Evolutionary conservation across 1,140 invertebrate genomes (phyloP), one percentile per base, ranked within the genome.

Genomic region (Tyrophagus putrescentiae): DNA sequence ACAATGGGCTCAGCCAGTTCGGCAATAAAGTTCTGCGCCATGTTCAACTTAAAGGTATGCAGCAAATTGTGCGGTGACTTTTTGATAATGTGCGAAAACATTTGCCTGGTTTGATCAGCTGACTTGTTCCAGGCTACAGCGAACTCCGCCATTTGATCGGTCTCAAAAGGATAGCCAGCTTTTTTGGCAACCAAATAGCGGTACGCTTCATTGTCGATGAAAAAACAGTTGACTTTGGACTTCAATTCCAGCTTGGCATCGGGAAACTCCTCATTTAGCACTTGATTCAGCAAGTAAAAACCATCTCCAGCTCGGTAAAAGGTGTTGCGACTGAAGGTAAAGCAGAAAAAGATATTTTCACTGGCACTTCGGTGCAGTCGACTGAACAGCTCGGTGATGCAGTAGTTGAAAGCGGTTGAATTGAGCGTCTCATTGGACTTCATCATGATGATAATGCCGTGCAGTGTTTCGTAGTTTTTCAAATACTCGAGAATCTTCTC

Each of bases 301-400:
- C 44, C 36, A 3, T 65, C 64, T 16, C 63, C 63, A 9, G 63
- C 39, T 16, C 31, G 4, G 41, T 62, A 64, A 25, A 25, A 69
- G 68, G 57, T 69, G 21, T 50, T 32, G 32, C 64, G n/a, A 1
- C 60, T 29, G 27, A 39, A 59, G 28, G 64, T 64, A 48, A 64
- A 65, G 5, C 32, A 64, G 57, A 69, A 69, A 3, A 69, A 23
- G 23, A 69, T 69, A 53, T 69, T 69, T 13, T 64, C 27, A 11
- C 28, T 44, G 1, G 67, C 66, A 57, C 63, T 67, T 21, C 57
- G 52, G 31, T 69, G 67, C 9, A 70, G 57, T 41, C 67, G 65
- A 25, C n/a, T 41, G 3, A 65, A 29, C 28, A 65, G 42, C 33
- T 67, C 65, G 13, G 53, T 33, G 18, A 65, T 66, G 42, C 65